Evolutionary conservation across 2,888 invertebrate genomes (phyloP).

Genomic region (Chymomyza procnemis): DNA sequence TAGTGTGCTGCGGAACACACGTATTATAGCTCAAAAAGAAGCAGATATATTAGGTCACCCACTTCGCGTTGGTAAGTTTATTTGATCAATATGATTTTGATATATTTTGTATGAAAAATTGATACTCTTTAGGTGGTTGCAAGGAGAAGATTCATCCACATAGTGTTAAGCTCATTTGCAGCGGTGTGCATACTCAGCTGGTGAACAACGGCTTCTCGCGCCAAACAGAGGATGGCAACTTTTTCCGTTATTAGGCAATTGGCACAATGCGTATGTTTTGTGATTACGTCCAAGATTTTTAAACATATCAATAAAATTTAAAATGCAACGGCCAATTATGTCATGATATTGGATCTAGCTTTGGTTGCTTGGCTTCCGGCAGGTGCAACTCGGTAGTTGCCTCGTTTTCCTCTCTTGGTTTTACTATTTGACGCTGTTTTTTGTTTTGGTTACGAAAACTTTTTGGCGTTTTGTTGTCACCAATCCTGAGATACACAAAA

Average conservation of each 20-base stretch:
- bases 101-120: neutral
- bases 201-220: constrained; percentile 90
- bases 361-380: constrained; percentile 53
- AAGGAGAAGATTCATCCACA: constrained; percentile 83
- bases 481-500: constrained; percentile 79
- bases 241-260: constrained; percentile 82
- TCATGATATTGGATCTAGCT: constrained; percentile 52
- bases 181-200: constrained; percentile 88
- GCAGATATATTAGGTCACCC: constrained; percentile 78
- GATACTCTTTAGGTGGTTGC: constrained; percentile 80
- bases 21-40: constrained; percentile 72
- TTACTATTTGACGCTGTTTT: constrained; percentile 75
- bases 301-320: constrained; percentile 32
- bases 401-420: constrained; percentile 16
- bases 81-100: neutral
- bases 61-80: constrained; percentile 76
- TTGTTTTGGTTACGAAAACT: constrained; percentile 85
- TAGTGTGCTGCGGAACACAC: constrained; percentile 84
- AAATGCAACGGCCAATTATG: constrained; percentile 23
- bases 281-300: neutral
- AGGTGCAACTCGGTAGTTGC: constrained; percentile 16
- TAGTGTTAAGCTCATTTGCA: constrained; percentile 88
- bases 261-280: neutral
- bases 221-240: constrained; percentile 86
- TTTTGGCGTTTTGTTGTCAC: constrained; percentile 82